A percentile compares a stretch with the other conserved stretches of the same genome.
These are phyloP conservation scores for Canis aureus DNA, from an alignment of 2,113 vertebrate genomes.

Conservation along the genomic window DNA sequence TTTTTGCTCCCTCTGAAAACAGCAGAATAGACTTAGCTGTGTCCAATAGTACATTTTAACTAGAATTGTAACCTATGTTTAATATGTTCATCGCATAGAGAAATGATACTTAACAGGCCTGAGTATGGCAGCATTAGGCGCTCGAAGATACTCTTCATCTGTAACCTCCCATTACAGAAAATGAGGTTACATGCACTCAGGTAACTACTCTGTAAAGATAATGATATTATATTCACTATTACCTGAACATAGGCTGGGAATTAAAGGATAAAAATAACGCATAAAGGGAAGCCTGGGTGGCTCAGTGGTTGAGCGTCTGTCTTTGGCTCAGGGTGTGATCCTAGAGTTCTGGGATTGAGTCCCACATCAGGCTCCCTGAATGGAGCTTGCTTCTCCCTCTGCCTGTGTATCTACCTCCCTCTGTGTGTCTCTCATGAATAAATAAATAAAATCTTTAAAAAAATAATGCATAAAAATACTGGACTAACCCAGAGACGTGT, in stretches of 20 bases:
- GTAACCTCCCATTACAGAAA: conserved; percentile 38
- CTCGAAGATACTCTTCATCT: not conserved
- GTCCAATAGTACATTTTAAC: not conserved
- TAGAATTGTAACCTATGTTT: not conserved
- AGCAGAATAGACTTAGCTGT: not conserved
- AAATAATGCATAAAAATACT: not conserved
- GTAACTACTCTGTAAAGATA: not conserved
- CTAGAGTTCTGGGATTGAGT: too few relatives aligned
- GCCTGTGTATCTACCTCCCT: too few relatives aligned
- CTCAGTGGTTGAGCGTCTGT: too few relatives aligned
- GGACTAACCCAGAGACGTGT: not conserved
- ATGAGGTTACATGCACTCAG: conserved; percentile 29
- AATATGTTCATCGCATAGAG: conserved; percentile 1
- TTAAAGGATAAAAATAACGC: not conserved
- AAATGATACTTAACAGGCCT: conserved; percentile 13
- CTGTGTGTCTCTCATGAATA: too few relatives aligned
- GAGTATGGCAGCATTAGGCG: not conserved
- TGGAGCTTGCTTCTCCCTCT: too few relatives aligned
- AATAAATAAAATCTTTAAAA: not conserved
- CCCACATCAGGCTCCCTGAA: too few relatives aligned
- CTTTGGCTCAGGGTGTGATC: too few relatives aligned
- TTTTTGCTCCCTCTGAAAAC: not conserved
- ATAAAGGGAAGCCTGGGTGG: not conserved
- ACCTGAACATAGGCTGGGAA: not conserved
- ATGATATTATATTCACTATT: conserved; percentile 64